Evolutionary conservation across 2,797 vertebrate species (phyloP).

Genomic region (Rhinichthys osculus): DNA sequence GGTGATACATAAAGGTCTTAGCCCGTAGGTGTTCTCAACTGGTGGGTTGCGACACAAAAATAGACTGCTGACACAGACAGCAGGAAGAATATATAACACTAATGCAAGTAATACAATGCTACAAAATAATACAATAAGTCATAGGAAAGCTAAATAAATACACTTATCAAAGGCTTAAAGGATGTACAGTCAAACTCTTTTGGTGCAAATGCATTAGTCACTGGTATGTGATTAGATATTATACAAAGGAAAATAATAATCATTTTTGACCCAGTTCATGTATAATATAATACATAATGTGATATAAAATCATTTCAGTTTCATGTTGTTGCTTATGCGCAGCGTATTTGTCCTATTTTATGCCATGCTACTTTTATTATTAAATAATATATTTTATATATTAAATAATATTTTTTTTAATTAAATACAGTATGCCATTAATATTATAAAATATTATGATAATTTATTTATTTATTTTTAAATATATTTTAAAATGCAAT

Average conservation of each 20-base stretch:
- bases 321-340: too few species aligned
- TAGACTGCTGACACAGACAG: not conserved
- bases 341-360: too few species aligned
- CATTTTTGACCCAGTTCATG: not conserved
- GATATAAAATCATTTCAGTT: too few species aligned
- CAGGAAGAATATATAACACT: not conserved
- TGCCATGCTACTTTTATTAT: too few species aligned
- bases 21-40: not conserved
- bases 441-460: not conserved
- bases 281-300: not conserved
- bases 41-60: not conserved
- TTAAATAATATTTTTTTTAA: too few species aligned
- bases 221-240: not conserved
- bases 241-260: not conserved
- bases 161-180: not conserved
- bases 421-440: not conserved
- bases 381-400: too few species aligned
- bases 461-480: not conserved
- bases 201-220: not conserved
- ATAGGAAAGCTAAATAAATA: not conserved
- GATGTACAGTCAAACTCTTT: not conserved
- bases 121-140: not conserved
- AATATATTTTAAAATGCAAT: not conserved
- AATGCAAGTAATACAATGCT: not conserved
- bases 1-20: constrained; percentile 1